Conservation (phyloP, 2,113 vertebrate species). For the Dinomys branickii region DNA sequence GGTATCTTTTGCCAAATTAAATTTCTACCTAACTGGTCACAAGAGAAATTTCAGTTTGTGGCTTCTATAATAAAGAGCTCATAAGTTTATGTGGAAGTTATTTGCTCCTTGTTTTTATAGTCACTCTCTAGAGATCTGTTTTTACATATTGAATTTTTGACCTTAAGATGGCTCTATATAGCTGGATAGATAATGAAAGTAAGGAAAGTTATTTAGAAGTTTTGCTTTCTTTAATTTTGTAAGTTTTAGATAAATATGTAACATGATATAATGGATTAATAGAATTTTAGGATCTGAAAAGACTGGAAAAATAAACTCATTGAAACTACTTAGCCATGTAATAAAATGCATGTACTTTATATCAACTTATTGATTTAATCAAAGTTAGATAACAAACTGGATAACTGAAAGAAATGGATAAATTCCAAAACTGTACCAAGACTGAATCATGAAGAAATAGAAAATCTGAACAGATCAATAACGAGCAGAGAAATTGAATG, state of each 20-base stretch:
- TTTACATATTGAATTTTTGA: not conserved
- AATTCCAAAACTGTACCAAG: not conserved
- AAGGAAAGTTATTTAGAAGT: not conserved
- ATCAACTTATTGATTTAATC: not conserved
- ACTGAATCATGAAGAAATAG: not conserved
- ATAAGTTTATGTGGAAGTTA: not conserved
- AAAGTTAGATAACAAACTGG: not conserved
- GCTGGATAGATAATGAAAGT: not conserved
- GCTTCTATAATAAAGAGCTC: not conserved
- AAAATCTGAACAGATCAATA: not conserved
- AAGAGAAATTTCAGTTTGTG: not conserved
- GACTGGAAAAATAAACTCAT: not conserved
- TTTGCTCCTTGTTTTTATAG: not conserved
- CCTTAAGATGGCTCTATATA: not conserved
- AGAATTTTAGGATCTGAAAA: not conserved
- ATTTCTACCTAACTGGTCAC: not conserved
- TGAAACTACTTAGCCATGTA: not conserved
- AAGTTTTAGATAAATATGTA: not conserved
- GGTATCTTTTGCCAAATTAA: not conserved
- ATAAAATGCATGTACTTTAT: not conserved
- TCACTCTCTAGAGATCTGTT: not conserved
- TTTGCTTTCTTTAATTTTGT: not conserved
- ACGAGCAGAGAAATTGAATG: not conserved
- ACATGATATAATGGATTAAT: not conserved
- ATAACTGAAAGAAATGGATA: not conserved